A percentile compares a stretch with the other conserved stretches of the same genome.
phyloP scores from a whole-genome alignment of 30 jellyfish, hydroid and myxozoan genomes.

The Morbakka virulenta region DNA sequence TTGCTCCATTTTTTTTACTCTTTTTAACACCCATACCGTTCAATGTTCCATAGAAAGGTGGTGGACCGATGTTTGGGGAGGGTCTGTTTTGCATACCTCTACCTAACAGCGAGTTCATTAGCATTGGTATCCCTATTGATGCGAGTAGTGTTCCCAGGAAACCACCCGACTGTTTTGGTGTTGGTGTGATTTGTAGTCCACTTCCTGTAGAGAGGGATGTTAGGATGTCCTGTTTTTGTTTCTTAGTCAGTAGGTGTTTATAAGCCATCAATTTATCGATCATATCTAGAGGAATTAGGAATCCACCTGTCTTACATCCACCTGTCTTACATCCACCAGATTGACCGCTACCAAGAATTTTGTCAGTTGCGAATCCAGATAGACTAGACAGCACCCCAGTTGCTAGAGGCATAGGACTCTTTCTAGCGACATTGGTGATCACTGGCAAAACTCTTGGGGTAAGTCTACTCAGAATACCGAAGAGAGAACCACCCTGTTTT shows the following conservation, averaged over 20 bases:
- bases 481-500: slow-evolving; percentile 40
- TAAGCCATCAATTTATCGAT: slow-evolving; percentile 12
- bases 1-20: no score
- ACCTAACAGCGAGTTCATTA: no score
- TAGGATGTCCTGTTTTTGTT: background rate
- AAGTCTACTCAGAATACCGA: slow-evolving; percentile 7
- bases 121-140: no score
- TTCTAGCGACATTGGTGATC: slow-evolving; percentile 34
- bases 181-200: background rate
- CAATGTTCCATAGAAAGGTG: slow-evolving; percentile 16
- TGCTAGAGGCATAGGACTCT: no score
- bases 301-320: slow-evolving; percentile 28
- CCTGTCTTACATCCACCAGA: slow-evolving; percentile 46
- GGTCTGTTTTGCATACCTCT: slow-evolving; percentile 20
- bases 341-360: background rate
- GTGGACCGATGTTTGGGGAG: background rate
- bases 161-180: slow-evolving; percentile 19
- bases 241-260: slow-evolving; percentile 22
- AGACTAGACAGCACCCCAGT: no score
- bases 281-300: slow-evolving; percentile 18
- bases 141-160: no score
- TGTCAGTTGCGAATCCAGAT: background rate
- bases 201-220: background rate
- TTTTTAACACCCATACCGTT: no score
- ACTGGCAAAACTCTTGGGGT: slow-evolving; percentile 12